Evolutionary conservation across 2,113 vertebrate genomes (phyloP), one percentile per base, ranked within the genome.

Genomic region (Scalopus aquaticus): DNA sequence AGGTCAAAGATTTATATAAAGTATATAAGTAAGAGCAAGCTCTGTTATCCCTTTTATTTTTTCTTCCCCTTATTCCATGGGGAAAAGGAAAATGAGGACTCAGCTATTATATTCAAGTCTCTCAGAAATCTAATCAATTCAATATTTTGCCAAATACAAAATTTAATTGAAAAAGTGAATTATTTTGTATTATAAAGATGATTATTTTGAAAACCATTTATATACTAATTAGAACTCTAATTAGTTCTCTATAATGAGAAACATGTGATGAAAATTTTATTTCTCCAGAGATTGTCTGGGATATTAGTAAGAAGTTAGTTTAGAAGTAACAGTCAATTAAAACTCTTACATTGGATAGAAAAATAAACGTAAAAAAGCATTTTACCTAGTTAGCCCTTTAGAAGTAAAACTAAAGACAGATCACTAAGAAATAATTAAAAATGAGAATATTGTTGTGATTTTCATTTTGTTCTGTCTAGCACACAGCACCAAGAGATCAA

Each of bases 141-240:
- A 67, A 42, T 67, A 78, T 89, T 88, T 91, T 94, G 9, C 62
- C 64, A 94, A 85, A 91, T 8, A 46, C 6, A 93, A 89, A 94
- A 74, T 82, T 88, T 95, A 93, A 96, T 96, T 96, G 83, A 91
- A 96, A 94, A 91, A 89, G 16, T 91, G 85, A 96, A 94, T 93
- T 89, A 94, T 94, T 93, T 93, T 88, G 35, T 86, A 88, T 89
- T 74, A 82, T 85, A 91, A 83, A 79, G 82, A 93, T 95, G 60
- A 93, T 78, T 80, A 93, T 85, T 97, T 95, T 96, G 32, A 87
- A 96, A 91, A 91, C 58, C 51, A 89, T 76, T 94, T 86, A 91
- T 87, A 91, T 90, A 93, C 82, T 87, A 91, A 95, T 96, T 94
- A 86, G 44, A 95, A 92, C 65, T 93, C 64, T 96, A 96, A 96